These are phyloP conservation scores for Harpalus rufipes DNA, from an alignment of 2,888 invertebrate species.

Conservation along the genomic window DNA sequence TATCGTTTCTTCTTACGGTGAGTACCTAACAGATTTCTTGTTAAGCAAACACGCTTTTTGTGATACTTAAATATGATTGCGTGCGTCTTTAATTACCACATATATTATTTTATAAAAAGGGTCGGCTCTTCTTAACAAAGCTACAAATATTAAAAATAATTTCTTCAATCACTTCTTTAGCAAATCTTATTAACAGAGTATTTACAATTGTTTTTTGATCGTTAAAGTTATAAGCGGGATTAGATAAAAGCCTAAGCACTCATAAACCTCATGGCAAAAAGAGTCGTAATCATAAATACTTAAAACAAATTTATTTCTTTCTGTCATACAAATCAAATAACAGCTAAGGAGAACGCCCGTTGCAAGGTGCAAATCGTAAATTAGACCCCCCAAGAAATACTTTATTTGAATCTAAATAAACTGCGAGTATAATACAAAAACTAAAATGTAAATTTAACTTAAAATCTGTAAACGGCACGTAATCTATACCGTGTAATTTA, in stretches of 20 bases:
- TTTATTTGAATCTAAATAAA: not conserved
- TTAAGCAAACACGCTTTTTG: not conserved
- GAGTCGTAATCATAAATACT: slow-evolving; percentile 27
- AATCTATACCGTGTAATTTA: too few relatives aligned
- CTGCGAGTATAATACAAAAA: not conserved
- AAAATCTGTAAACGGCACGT: too few relatives aligned
- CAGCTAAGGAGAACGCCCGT: not conserved
- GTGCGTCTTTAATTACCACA: slow-evolving; percentile 10
- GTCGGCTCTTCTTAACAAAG: slow-evolving; percentile 41
- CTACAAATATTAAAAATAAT: slow-evolving; percentile 28
- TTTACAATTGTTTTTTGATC: slow-evolving; percentile 52
- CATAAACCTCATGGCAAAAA: slow-evolving; percentile 38
- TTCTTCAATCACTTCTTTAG: slow-evolving; percentile 33
- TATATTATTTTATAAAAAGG: slow-evolving; percentile 12
- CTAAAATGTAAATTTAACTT: too few relatives aligned
- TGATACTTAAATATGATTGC: not conserved
- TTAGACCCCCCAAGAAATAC: not conserved
- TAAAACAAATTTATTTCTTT: slow-evolving; percentile 47
- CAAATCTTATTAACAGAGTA: slow-evolving; percentile 37
- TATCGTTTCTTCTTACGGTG: too few relatives aligned
- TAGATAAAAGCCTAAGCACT: slow-evolving; percentile 33
- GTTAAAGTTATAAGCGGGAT: slow-evolving; percentile 38
- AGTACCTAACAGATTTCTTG: not conserved
- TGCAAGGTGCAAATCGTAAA: slow-evolving; percentile 42
- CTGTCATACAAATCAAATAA: slow-evolving; percentile 44